Evolutionary conservation across 1,140 invertebrate genomes (phyloP).

Genomic region (Anoplolepis gracilipes): DNA sequence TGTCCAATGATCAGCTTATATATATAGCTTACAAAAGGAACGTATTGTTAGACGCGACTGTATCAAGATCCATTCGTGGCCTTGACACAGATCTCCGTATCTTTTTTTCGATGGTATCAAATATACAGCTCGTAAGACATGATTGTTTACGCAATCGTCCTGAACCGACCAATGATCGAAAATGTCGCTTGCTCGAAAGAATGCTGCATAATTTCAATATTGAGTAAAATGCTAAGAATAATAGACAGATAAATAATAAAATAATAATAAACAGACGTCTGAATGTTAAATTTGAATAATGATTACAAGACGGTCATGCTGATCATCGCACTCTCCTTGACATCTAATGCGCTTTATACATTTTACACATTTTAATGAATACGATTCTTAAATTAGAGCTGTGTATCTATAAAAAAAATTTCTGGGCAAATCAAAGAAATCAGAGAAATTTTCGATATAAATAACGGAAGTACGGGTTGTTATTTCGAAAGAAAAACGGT

Average conservation of each 20-base stretch:
- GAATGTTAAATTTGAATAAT: conserved; percentile 97
- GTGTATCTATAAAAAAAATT: conserved; percentile 28
- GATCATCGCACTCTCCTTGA: conserved; percentile 82
- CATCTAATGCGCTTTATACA: not conserved
- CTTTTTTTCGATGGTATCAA: not conserved
- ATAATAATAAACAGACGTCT: conserved; percentile 89
- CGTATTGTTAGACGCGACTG: conserved; percentile 49
- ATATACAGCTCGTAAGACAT: not conserved
- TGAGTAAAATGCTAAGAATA: not conserved
- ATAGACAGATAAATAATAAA: no score
- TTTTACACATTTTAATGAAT: conserved; percentile 14
- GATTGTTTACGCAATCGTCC: not conserved
- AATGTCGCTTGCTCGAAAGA: not conserved
- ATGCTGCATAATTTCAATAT: not conserved
- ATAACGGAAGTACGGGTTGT: no score
- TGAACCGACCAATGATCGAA: not conserved
- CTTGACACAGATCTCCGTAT: conserved; percentile 63
- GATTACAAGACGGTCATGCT: conserved; percentile 95
- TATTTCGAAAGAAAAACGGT: no score
- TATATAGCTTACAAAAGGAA: conserved; percentile 39
- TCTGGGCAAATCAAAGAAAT: no score
- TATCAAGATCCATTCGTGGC: conserved; percentile 35
- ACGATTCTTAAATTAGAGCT: conserved; percentile 40
- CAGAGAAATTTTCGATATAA: no score
- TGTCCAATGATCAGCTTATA: not conserved